Evolutionary conservation across 2,797 vertebrate genomes (phyloP), one percentile per base, ranked within the genome.

Genomic region (Chromobotia macracanthus): DNA sequence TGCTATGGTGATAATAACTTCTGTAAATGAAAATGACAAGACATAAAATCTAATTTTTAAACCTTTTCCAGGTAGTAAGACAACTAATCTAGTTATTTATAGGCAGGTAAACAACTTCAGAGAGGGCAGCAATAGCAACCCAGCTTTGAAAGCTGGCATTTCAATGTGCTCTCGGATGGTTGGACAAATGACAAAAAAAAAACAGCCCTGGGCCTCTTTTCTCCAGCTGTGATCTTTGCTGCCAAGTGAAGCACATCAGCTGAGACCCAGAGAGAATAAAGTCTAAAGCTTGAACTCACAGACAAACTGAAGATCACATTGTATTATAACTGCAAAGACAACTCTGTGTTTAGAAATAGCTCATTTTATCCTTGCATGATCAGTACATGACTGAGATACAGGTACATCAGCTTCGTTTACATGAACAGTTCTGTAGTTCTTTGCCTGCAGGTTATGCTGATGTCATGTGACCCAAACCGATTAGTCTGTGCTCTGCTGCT

Each of bases 1-100:
- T 82, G 74, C 80, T 66, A 72, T 66, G 63, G 80, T 44, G 50
- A 77, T 66, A 28, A 66, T 75, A 77, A 23, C 51, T 48, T 50
- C 2, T 16, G 61, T 18, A n/a, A 38, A 38, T 64, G 9, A 64
- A 38, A 31, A 64, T 8, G 28, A 7, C 31, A 64, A 64, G 61
- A n/a, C 18, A 5, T 31, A 38, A 8, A 1, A 61, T 31, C 58
- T 31, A 25, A 60, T 28, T 63, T 3, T 6, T 13, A 63, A 63
- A 35, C 5, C 28, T 35, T 35, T 64, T 64, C 18, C 18, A 64
- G 6, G 58, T 60, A 60, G 58, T 35, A 16, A 38, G 31, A n/a
- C 8, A 64, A 38, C 31, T 64, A 38, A 63, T 63, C 2, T n/a
- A n/a, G n/a, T n/a, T n/a, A n/a, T n/a, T n/a, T n/a, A n/a, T n/a